Evolutionary conservation across 2,797 vertebrate species (phyloP).

Genomic region (Ispidina lecontei): DNA sequence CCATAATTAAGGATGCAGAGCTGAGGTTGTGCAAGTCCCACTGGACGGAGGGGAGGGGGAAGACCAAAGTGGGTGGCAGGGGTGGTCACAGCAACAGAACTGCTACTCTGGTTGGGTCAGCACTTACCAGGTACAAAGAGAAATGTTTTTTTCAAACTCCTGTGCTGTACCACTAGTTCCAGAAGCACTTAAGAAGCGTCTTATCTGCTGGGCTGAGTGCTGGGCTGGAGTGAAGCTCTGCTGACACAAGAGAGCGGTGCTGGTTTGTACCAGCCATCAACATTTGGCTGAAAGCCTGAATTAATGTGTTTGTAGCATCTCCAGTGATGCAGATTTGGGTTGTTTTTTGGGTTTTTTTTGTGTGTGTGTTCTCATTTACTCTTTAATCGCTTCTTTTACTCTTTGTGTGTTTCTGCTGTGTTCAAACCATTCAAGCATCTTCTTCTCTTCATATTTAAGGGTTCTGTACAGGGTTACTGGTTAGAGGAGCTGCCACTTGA

Average conservation of each 20-base stretch:
- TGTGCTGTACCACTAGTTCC: background rate
- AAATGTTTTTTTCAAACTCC: background rate
- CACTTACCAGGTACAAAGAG: background rate
- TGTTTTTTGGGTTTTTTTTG: too few relatives aligned
- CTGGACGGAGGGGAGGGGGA: background rate
- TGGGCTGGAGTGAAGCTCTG: background rate
- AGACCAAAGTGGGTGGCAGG: background rate
- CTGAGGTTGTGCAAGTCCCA: background rate
- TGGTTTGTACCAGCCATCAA: fast-evolving
- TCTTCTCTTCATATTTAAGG: fast-evolving
- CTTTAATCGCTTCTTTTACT: background rate
- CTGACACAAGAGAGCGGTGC: background rate
- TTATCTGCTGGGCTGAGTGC: background rate
- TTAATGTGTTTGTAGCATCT: background rate
- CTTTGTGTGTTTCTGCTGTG: background rate
- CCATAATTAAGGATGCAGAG: fast-evolving
- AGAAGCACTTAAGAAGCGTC: background rate
- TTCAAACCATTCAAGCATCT: background rate
- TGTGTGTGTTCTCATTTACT: background rate
- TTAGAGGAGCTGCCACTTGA: background rate
- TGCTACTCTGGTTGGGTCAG: background rate
- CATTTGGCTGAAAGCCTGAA: background rate
- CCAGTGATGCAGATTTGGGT: background rate
- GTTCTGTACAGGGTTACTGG: fast-evolving
- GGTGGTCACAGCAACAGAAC: background rate